Conservation (phyloP, 1,140 invertebrate genomes). For the Laupala kohalensis region DNA sequence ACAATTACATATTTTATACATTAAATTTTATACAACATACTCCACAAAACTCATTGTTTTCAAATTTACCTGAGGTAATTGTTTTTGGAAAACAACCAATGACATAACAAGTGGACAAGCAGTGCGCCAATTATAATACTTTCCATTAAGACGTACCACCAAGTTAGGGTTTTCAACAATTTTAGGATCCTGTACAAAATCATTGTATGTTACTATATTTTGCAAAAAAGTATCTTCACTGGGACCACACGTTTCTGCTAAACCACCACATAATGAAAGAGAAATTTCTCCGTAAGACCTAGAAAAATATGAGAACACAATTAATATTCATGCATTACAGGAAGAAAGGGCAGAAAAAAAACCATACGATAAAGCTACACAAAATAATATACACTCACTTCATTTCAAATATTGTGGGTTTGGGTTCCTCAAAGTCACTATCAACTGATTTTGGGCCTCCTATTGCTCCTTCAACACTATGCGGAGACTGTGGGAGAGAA, state of each 20-base stretch:
- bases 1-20: conserved; percentile 2
- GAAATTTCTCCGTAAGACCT: conserved; percentile 5
- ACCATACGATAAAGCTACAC: neutral
- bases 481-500: conserved; percentile 84
- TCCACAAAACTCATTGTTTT: neutral
- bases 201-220: conserved; percentile 64
- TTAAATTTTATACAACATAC: conserved; percentile 5
- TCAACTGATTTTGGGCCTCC: conserved; percentile 52
- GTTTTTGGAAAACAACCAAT: conserved; percentile 66
- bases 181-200: conserved; percentile 66
- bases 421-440: conserved; percentile 66
- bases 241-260: conserved; percentile 39
- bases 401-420: conserved; percentile 38
- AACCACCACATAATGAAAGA: conserved; percentile 68
- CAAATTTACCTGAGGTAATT: conserved; percentile 47
- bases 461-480: conserved; percentile 68
- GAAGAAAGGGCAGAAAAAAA: neutral
- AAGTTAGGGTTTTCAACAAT: conserved; percentile 72
- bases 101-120: conserved; percentile 80
- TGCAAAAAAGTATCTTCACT: conserved; percentile 56
- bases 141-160: conserved; percentile 73
- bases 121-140: conserved; percentile 78
- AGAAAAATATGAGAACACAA: neutral
- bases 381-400: conserved; percentile 27
- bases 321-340: neutral